Evolutionary conservation across 2,797 vertebrate genomes (phyloP).

Genomic region (Sparus aurata): DNA sequence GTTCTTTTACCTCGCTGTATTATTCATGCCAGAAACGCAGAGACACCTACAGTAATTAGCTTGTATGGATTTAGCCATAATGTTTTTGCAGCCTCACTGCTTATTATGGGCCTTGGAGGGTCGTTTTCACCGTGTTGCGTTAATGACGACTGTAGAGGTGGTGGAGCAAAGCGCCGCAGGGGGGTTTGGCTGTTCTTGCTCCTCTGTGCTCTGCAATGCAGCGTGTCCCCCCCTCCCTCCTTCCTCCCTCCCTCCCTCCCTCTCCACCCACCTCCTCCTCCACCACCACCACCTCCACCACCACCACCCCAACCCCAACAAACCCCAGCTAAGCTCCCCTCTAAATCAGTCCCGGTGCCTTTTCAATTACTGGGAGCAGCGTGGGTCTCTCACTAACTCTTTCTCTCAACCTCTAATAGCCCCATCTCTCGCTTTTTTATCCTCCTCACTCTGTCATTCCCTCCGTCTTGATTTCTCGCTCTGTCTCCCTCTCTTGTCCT

Average conservation of each 20-base stretch:
- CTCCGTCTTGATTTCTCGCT: conserved; percentile 58
- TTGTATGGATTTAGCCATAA: conserved; percentile 55
- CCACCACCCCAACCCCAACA: conserved; percentile 39
- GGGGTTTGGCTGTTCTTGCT: conserved; percentile 56
- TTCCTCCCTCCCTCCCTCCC: not conserved
- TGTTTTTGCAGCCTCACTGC: conserved; percentile 68
- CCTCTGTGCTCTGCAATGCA: conserved; percentile 72
- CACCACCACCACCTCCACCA: not conserved
- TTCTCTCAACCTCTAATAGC: conserved; percentile 58
- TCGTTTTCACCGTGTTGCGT: conserved; percentile 57
- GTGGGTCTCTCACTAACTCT: conserved; percentile 67
- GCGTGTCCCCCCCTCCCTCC: conserved; percentile 8
- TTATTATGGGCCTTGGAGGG: conserved; percentile 63
- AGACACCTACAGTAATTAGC: conserved; percentile 60
- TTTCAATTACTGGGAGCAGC: conserved; percentile 76
- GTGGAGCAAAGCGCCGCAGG: conserved; percentile 42
- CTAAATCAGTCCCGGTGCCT: conserved; percentile 75
- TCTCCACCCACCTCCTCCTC: no score
- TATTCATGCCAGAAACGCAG: conserved; percentile 38
- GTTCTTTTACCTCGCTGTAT: conserved; percentile 20
- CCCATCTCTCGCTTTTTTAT: conserved; percentile 52
- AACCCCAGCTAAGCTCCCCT: conserved; percentile 57
- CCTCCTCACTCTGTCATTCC: conserved; percentile 43
- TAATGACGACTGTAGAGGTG: conserved; percentile 62
- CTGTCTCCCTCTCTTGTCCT: conserved; percentile 50